phyloP scores from a whole-genome alignment of 2,888 invertebrate species.

The Epirrhoe alternata region DNA sequence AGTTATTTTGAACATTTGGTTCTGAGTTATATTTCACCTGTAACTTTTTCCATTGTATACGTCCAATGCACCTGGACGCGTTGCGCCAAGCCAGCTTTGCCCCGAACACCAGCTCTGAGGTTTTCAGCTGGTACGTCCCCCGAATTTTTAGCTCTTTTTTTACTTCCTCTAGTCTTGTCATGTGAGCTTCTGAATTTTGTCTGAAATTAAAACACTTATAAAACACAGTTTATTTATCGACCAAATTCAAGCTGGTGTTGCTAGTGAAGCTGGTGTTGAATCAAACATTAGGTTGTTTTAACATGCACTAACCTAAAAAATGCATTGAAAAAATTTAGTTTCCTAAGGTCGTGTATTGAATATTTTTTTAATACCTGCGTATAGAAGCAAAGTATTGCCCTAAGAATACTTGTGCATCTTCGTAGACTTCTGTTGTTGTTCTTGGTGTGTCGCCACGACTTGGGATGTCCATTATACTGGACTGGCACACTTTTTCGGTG shows the following conservation, averaged over 20 bases:
- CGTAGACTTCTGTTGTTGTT: slow-evolving; percentile 88
- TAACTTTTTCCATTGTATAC: slow-evolving; percentile 98
- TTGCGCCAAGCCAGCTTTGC: slow-evolving; percentile 98
- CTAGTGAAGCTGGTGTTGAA: too few relatives aligned
- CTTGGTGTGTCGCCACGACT: slow-evolving; percentile 86
- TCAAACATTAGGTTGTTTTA: too few relatives aligned
- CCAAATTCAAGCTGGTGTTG: too few relatives aligned
- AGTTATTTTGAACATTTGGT: too few relatives aligned
- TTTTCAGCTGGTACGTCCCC: slow-evolving; percentile 95
- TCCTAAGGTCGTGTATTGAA: not conserved
- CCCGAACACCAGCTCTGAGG: slow-evolving; percentile 96
- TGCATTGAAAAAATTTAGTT: too few relatives aligned
- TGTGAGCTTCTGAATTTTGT: slow-evolving; percentile 91
- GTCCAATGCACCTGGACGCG: slow-evolving; percentile 95
- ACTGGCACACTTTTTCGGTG: slow-evolving; percentile 88
- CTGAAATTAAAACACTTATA: slow-evolving; percentile 74
- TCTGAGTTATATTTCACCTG: slow-evolving; percentile 91
- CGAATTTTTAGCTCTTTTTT: slow-evolving; percentile 88
- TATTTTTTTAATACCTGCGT: slow-evolving; percentile 87
- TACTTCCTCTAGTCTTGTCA: slow-evolving; percentile 91
- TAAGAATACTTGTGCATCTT: slow-evolving; percentile 94
- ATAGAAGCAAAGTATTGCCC: slow-evolving; percentile 96
- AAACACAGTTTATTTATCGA: too few relatives aligned
- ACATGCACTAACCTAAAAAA: not conserved
- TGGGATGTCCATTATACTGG: slow-evolving; percentile 90